Percentiles rank a stretch among this genome's conserved stretches.
Evolutionary conservation across 2,113 vertebrate species (phyloP).

Genomic region (Anser cygnoides): DNA sequence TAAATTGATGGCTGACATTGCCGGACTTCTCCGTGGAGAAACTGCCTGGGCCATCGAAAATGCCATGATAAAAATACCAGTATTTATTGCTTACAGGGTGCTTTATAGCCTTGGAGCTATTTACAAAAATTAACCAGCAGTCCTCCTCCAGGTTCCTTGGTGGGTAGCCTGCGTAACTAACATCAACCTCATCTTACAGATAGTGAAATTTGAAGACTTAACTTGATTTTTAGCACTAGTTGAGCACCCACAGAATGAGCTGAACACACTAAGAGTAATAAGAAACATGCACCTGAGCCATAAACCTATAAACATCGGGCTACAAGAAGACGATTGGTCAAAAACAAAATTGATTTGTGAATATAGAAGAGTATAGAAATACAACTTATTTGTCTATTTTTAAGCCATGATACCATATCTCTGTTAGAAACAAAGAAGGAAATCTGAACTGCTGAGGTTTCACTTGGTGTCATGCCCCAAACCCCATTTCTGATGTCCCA

Average conservation of each 20-base stretch:
- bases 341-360: neutral
- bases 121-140: constrained; percentile 8
- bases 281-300: neutral
- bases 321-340: neutral
- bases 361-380: neutral
- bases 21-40: constrained; percentile 13
- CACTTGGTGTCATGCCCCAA: neutral
- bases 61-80: neutral
- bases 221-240: neutral
- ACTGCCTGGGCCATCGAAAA: neutral
- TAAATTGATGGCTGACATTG: constrained; percentile 52
- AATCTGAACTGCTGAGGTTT: neutral
- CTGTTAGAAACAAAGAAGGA: neutral
- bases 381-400: neutral
- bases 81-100: constrained; percentile 8
- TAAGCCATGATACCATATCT: neutral
- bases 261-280: neutral
- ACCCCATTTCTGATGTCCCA: neutral
- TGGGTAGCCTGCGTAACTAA: rapidly evolving
- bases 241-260: neutral
- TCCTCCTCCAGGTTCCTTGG: neutral
- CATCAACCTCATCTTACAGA: neutral
- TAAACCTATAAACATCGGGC: neutral
- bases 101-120: constrained; percentile 6
- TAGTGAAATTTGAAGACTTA: neutral